phyloP scores from a whole-genome alignment of 30 jellyfish, hydroid and myxozoan species.

The Mastigias papua region DNA sequence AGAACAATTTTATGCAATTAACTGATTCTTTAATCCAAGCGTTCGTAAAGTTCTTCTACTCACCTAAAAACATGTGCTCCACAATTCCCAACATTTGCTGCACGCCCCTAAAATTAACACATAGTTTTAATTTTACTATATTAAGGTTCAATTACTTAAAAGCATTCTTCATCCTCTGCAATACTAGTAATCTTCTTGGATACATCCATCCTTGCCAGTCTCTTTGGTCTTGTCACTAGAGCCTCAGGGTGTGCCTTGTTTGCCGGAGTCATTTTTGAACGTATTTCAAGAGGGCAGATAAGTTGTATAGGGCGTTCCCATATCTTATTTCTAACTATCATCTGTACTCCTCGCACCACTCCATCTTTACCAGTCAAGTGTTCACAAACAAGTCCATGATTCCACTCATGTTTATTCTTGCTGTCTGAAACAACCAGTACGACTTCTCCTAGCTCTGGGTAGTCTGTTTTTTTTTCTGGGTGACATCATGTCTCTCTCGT shows the following conservation, averaged over 20 bases:
- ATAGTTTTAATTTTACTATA: slow-evolving; percentile 24
- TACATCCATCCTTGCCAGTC: slow-evolving; percentile 28
- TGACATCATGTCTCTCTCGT: slow-evolving; percentile 66
- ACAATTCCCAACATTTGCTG: slow-evolving; percentile 1
- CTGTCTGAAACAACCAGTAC: slow-evolving; percentile 47
- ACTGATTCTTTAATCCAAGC: no score
- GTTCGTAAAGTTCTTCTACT: no score
- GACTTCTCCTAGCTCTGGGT: slow-evolving; percentile 62
- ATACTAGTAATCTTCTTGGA: slow-evolving; percentile 3
- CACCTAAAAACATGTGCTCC: no score
- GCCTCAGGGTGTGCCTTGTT: slow-evolving; percentile 32
- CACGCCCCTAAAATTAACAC: slow-evolving; percentile 46
- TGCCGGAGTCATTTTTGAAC: slow-evolving; percentile 38
- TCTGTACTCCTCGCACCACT: slow-evolving; percentile 60
- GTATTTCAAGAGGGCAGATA: slow-evolving; percentile 54
- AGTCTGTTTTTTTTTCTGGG: slow-evolving; percentile 30
- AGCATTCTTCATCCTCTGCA: slow-evolving; percentile 27
- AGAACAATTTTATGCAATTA: no score
- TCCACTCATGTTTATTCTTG: slow-evolving; percentile 66
- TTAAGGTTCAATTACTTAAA: slow-evolving; percentile 17
- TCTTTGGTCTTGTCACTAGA: slow-evolving; percentile 28
- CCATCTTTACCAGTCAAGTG: slow-evolving; percentile 62
- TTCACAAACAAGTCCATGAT: slow-evolving; percentile 74
- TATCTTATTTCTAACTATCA: slow-evolving; percentile 49
- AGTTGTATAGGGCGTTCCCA: slow-evolving; percentile 68